These are phyloP conservation scores for Danio tinwini DNA, from an alignment of 2,797 vertebrate species.

Conservation along the genomic window DNA sequence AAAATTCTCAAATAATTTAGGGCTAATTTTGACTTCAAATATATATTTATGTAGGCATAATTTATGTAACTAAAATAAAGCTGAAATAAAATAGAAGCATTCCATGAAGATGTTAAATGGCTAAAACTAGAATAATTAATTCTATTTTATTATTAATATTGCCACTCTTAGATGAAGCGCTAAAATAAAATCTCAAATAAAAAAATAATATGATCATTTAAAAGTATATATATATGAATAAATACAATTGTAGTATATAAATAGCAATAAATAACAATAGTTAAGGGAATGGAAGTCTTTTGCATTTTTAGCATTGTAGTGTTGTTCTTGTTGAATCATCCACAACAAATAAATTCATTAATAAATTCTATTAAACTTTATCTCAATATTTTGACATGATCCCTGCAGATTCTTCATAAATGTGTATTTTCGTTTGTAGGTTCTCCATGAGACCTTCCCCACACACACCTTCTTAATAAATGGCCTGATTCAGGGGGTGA, in stretches of 20 bases:
- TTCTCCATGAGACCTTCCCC: constrained; percentile 87
- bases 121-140: too few relatives aligned
- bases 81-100: too few relatives aligned
- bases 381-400: not conserved
- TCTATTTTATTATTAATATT: too few relatives aligned
- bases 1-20: too few relatives aligned
- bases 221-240: not conserved
- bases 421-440: constrained; percentile 67
- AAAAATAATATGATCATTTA: too few relatives aligned
- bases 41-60: too few relatives aligned
- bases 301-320: not conserved
- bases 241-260: not conserved
- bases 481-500: constrained; percentile 89
- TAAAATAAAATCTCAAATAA: not conserved
- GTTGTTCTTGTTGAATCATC: not conserved
- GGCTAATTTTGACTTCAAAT: too few relatives aligned
- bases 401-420: not conserved
- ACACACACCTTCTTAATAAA: constrained; percentile 90
- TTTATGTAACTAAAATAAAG: too few relatives aligned
- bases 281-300: not conserved
- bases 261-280: not conserved
- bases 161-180: not conserved
- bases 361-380: not conserved
- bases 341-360: not conserved
- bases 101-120: too few relatives aligned